Evolutionary conservation across 2,888 invertebrate species (phyloP), one percentile per base, ranked within the genome.

Genomic region (Athetis lepigone): DNA sequence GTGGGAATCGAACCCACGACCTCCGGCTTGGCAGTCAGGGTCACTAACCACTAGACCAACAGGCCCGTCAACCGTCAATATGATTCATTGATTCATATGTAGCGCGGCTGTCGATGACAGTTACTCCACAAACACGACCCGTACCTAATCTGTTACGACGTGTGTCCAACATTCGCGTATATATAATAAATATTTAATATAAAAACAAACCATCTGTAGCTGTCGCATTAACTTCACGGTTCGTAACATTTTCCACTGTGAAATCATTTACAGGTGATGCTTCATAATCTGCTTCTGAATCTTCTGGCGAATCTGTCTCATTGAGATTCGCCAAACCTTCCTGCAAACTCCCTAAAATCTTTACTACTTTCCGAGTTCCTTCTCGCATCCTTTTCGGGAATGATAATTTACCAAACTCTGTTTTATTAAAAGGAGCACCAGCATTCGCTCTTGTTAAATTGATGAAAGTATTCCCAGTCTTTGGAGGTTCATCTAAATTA

Each of bases 101-200:
- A 45, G 3, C 36, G 33, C 4, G 33, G 4, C 13, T 8, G 13
- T 11, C 13, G 16, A 19, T 36, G 33, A 4, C 13, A 60, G 43
- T 16, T 19, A 36, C 25, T 43, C 13, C n/a, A 60, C 40, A n/a
- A 25, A 36, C n/a, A 19, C 60, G 9, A 59, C 11, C 18, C 23
- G 18, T 39, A 21, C 9, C 4, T 18, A 57, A 56, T 21, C 4
- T 5, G 9, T 5, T 8, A 23, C 5, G 40, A 58, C 23, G 18
- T 23, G 18, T 3, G 23, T n/a, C 18, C 16, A 5, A 9, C 18
- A 42, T 58, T 9, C 29, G 39, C 13, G 11, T 33, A 13, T 3
- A 4, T 2, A 11, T 3, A 33, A 13, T 3, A 4, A 4, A 11
- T 3, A 33, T 11, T 13, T 33, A 33, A 33, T 33, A 33, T 33